Base-by-base conservation (phyloP, 2,113 vertebrate genomes). In the Naja naja region DNA sequence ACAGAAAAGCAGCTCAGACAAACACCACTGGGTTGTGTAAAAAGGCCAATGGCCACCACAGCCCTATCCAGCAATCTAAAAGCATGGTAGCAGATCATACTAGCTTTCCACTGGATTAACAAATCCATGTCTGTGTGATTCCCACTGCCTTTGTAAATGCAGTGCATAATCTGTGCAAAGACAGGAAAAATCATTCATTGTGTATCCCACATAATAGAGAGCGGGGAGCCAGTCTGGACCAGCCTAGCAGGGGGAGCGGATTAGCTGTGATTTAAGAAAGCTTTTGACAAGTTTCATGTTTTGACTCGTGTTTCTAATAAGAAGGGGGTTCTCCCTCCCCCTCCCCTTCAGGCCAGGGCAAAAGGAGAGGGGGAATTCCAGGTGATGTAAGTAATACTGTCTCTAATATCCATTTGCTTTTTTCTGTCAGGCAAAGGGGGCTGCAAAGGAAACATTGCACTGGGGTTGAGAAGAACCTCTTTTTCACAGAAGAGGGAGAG, bases 191-290 rank as follows among this genome's bases (percentile, higher is more conserved):
- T 93, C 52, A 54, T 89, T n/a, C 43, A 58, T 25, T 85, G 39
- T 85, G 43, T 89, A n/a, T 16, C 88, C 92, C 43, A 64, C 45
- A 87, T 60, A 34, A 56, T 25, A 49, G 85, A 47, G 43, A 60
- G 27, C 12, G 10, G 14, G 8, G 43, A 89, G 43, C 20, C 53
- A 47, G 85, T 88, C 43, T 34, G 25, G 53, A 39, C 69, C 43
- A 25, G 52, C 6, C 23, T 45, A 20, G 74, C 54, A 74, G 47
- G 85, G 30, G 47, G 91, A 60, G 64, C 56, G 14, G 23, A 92
- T 92, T 1, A 58, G 14, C 27, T 89, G 16, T 52, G 91, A 94
- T 49, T 87, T 53, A 94, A 93, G 4, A 90, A 74, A 88, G 54
- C 27, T 55, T 90, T 1, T 89, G n/a, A 92, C 34, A 89, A 81